These are phyloP conservation scores for Drosophila neotestacea DNA, from an alignment of 2,888 invertebrate genomes.

Conservation along the genomic window DNA sequence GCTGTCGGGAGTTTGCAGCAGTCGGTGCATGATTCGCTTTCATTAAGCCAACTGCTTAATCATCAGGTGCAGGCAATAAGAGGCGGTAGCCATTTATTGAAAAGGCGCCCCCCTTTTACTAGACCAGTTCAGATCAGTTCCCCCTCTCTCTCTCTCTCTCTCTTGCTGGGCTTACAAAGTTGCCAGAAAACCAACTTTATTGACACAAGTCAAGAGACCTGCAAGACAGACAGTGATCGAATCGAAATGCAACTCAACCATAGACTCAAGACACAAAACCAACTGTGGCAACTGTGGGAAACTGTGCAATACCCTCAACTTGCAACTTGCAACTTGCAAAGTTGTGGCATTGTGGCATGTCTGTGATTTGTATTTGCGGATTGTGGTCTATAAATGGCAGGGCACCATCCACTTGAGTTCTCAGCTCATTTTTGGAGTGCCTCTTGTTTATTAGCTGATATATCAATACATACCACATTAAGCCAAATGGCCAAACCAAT, in stretches of 20 bases:
- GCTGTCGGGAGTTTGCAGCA: conserved; percentile 33
- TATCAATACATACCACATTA: conserved; percentile 2
- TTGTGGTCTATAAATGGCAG: conserved; percentile 58
- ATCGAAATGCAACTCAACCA: conserved; percentile 42
- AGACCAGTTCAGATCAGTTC: conserved; percentile 13
- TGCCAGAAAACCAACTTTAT: conserved; percentile 27
- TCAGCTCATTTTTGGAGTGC: conserved; percentile 22
- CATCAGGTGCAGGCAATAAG: conserved; percentile 58
- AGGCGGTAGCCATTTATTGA: conserved; percentile 75
- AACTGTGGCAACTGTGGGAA: conserved; percentile 64
- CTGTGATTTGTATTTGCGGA: conserved; percentile 46
- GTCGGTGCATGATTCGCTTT: conserved; percentile 75
- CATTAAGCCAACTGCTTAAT: conserved; percentile 80
- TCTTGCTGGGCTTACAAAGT: conserved; percentile 17
- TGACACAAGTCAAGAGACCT: conserved; percentile 42
- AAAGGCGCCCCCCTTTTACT: conserved; percentile 40
- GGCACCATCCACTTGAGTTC: conserved; percentile 45
- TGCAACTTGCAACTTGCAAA: conserved; percentile 11
- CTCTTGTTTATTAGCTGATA: conserved; percentile 28
- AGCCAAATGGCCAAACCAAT: neutral
- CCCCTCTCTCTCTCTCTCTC: neutral
- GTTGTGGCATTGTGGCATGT: conserved; percentile 36
- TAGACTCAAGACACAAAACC: conserved; percentile 16
- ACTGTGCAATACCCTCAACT: conserved; percentile 49
- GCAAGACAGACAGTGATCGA: conserved; percentile 51